Evolutionary conservation across 2,797 vertebrate genomes (phyloP), one percentile per base, ranked within the genome.

Genomic region (Sarcophilus harrisii): DNA sequence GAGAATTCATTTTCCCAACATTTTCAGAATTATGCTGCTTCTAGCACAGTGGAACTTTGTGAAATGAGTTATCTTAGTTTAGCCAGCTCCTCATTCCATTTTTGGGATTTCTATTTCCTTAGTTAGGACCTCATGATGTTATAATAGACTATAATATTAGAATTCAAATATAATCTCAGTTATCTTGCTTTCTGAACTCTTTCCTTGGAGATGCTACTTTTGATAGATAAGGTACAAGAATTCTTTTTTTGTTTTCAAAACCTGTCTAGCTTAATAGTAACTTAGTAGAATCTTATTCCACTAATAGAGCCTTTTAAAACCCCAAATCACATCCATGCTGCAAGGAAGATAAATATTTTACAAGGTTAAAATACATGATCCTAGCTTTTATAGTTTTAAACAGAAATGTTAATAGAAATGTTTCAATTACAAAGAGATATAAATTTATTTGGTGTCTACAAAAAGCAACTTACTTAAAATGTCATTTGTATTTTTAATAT

Each of bases 401-500:
- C 49, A 49, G 52, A 52, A 52, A 52, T 52, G 52, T 52, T 8
- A 52, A 52, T 52, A 38, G n/a, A 73, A 73, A 73, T 24, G n/a
- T 73, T 73, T 73, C n/a, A 21, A 9, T 73, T 73, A 62, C 30
- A 12, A 62, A 62, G 30, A 38, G 16, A 73, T 38, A 73, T 8
- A n/a, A 73, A 73, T 38, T n/a, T 73, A 38, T 73, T 38, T 73
- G n/a, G 1, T 73, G 66, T 38, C 16, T 38, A 21, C 13, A 13
- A 38, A 73, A 73, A 73, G 66, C 18, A 92, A 30, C 2, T 29
- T 92, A 6, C 89, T 91, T 59, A 16, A 16, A 45, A 57, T 96
- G 14, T 38, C 18, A 8, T 95, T 95, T 58, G 93, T 58, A 92
- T 96, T 97, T 55, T 1, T 96, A 2, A 96, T n/a, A 92, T 11